Percentiles rank a stretch among this genome's conserved stretches.
phyloP scores from a whole-genome alignment of 2,888 invertebrate species.

The Hyles lineata region DNA sequence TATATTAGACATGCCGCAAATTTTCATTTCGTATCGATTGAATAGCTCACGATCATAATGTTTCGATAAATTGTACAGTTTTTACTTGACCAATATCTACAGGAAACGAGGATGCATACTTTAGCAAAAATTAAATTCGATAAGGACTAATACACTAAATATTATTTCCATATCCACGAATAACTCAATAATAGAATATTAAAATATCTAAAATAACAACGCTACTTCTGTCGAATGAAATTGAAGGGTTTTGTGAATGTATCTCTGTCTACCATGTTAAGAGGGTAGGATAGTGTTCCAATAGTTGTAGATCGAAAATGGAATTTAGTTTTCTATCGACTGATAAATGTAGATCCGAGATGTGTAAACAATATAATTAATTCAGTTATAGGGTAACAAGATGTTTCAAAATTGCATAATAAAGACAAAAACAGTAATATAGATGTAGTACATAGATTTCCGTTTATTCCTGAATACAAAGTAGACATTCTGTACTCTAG shows the following conservation, averaged over 20 bases:
- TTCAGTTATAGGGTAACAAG: no score
- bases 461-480: neutral
- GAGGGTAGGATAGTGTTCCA: neutral
- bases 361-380: neutral
- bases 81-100: slow-evolving; percentile 6
- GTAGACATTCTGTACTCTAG: slow-evolving; percentile 6
- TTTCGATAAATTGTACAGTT: neutral
- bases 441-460: neutral
- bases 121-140: slow-evolving; percentile 1
- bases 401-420: no score
- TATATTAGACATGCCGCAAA: neutral
- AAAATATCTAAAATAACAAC: neutral
- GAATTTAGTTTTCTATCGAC: neutral
- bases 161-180: neutral
- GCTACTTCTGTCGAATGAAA: neutral
- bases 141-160: slow-evolving; percentile 1
- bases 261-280: slow-evolving; percentile 1
- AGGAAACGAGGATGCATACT: neutral
- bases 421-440: neutral
- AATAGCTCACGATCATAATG: no score
- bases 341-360: slow-evolving; percentile 3
- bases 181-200: neutral
- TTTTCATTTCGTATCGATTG: neutral
- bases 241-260: slow-evolving; percentile 1
- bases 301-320: neutral